Evolutionary conservation across 2,888 invertebrate genomes (phyloP).

Genomic region (Anorthoa munda): DNA sequence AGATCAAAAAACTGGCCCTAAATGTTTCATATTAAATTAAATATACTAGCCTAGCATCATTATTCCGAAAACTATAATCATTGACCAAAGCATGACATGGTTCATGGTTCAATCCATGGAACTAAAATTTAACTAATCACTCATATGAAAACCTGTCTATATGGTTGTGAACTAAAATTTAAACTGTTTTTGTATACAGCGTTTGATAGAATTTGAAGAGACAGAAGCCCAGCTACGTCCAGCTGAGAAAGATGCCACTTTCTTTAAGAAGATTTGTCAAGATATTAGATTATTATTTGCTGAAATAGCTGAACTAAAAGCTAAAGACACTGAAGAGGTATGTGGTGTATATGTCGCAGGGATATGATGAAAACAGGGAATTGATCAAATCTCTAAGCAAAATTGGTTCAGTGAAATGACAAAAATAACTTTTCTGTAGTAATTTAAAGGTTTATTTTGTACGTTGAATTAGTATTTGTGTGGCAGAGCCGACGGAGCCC

Average conservation of each 20-base stretch:
- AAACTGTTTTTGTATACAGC: constrained; percentile 81
- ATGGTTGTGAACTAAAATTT: neutral
- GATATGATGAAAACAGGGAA: no score
- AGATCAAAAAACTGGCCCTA: no score
- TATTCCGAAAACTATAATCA: neutral
- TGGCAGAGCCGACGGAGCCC: no score
- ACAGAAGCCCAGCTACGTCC: constrained; percentile 93
- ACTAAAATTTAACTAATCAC: no score
- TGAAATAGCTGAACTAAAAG: constrained; percentile 93
- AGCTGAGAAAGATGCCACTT: constrained; percentile 92
- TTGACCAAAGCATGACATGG: neutral
- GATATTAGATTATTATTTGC: constrained; percentile 93
- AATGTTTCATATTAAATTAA: neutral
- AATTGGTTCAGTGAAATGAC: no score
- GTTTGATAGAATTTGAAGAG: constrained; percentile 94
- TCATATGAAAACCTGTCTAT: no score
- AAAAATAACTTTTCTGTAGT: no score
- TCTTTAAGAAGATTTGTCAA: constrained; percentile 93
- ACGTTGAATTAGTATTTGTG: no score
- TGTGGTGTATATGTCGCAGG: no score
- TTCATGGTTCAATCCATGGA: neutral
- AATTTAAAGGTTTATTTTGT: no score
- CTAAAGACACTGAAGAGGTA: constrained; percentile 90
- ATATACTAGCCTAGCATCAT: no score
- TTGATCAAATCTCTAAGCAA: no score